phyloP scores from a whole-genome alignment of 2,113 vertebrate genomes.

The Catharus minimus region DNA sequence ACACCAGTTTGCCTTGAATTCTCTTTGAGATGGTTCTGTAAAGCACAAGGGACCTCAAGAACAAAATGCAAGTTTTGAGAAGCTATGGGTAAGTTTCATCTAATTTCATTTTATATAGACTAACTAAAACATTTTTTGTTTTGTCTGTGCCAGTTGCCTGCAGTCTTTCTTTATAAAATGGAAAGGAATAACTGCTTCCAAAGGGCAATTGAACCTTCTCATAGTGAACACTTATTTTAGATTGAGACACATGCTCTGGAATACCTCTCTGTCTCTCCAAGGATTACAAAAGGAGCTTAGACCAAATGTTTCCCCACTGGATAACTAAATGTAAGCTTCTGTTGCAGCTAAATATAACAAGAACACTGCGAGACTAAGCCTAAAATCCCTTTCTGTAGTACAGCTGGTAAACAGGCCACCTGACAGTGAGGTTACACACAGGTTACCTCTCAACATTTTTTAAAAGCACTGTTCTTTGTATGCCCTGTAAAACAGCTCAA shows the following conservation, averaged over 20 bases:
- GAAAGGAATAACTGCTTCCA: neutral
- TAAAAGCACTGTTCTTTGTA: neutral
- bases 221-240: neutral
- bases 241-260: neutral
- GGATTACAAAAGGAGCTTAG: neutral
- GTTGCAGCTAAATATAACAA: slow-evolving; percentile 7
- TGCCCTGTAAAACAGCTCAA: neutral
- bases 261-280: neutral
- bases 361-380: neutral
- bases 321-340: slow-evolving; percentile 1
- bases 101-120: neutral
- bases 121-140: fast-evolving
- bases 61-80: neutral
- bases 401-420: neutral
- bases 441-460: neutral
- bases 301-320: neutral
- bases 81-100: neutral
- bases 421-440: neutral
- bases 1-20: neutral
- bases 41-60: neutral
- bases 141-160: neutral
- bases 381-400: neutral
- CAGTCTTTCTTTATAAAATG: neutral
- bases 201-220: neutral
- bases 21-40: neutral